Conservation (phyloP, 2,888 invertebrate genomes). For the Ptychoptera albimana region DNA sequence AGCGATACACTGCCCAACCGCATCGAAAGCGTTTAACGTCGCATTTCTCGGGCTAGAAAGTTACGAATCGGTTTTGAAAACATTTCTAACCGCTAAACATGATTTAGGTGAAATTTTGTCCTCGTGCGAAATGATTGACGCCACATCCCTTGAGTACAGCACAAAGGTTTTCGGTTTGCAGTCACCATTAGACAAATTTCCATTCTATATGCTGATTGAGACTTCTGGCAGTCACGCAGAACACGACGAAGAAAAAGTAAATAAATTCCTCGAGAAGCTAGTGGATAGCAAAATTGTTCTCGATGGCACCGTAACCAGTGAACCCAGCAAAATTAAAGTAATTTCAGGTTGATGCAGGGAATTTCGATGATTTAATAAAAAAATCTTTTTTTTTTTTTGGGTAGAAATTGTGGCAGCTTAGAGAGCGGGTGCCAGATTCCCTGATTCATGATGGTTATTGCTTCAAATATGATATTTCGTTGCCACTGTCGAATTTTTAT, state of each 20-base stretch:
- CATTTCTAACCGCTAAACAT: constrained; percentile 56
- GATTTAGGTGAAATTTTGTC: constrained; percentile 81
- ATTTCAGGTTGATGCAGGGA: constrained; percentile 8
- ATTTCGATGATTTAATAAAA: not conserved
- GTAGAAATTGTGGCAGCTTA: constrained; percentile 65
- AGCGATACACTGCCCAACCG: constrained; percentile 75
- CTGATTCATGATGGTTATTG: constrained; percentile 74
- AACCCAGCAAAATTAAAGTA: constrained; percentile 64
- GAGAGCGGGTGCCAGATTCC: constrained; percentile 66
- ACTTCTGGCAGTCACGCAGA: constrained; percentile 68
- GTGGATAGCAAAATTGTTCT: constrained; percentile 53
- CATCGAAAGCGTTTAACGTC: constrained; percentile 66
- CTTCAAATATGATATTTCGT: constrained; percentile 90
- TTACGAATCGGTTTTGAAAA: constrained; percentile 62
- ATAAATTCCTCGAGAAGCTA: constrained; percentile 54
- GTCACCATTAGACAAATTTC: constrained; percentile 45
- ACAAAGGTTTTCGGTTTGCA: constrained; percentile 17
- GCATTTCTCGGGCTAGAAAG: constrained; percentile 72
- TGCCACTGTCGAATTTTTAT: constrained; percentile 74
- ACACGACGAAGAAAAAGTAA: constrained; percentile 83
- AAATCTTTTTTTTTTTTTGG: constrained; percentile 12
- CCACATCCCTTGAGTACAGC: constrained; percentile 49
- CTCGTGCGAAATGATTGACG: constrained; percentile 91
- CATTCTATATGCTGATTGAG: constrained; percentile 77
- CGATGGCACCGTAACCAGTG: constrained; percentile 78